Percentiles rank a stretch among this genome's conserved stretches.
Evolutionary conservation across 2,797 vertebrate species (phyloP).

Genomic region (Nyctalus aviator): DNA sequence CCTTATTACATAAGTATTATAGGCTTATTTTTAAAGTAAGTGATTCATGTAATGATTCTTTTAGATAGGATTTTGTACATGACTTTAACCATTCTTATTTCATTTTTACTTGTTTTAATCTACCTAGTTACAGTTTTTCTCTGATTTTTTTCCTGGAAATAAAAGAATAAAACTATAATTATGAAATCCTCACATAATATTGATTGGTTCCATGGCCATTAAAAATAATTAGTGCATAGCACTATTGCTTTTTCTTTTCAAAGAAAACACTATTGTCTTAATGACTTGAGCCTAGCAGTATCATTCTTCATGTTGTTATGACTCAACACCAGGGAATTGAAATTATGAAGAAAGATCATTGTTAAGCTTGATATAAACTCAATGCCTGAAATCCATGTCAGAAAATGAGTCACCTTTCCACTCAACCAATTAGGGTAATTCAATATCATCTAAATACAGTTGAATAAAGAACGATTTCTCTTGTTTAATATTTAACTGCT

Average conservation of each 20-base stretch:
- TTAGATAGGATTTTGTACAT: neutral
- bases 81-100: slow-evolving; percentile 36
- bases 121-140: slow-evolving; percentile 54
- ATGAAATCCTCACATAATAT: slow-evolving; percentile 71
- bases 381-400: slow-evolving; percentile 35
- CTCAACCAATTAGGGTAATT: slow-evolving; percentile 60
- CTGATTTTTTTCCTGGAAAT: slow-evolving; percentile 66
- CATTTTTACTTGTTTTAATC: slow-evolving; percentile 61
- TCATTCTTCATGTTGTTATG: slow-evolving; percentile 63
- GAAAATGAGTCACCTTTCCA: slow-evolving; percentile 76
- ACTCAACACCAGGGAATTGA: slow-evolving; percentile 68
- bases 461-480: slow-evolving; percentile 67
- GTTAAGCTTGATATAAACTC: slow-evolving; percentile 30
- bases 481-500: slow-evolving; percentile 79
- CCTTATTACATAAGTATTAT: neutral
- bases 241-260: slow-evolving; percentile 71
- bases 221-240: slow-evolving; percentile 69
- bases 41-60: neutral
- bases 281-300: slow-evolving; percentile 50
- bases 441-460: slow-evolving; percentile 66
- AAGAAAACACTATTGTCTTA: slow-evolving; percentile 75
- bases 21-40: slow-evolving; percentile 36
- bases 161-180: slow-evolving; percentile 73
- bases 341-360: slow-evolving; percentile 57
- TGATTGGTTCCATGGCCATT: slow-evolving; percentile 62